A percentile compares a stretch with the other conserved stretches of the same genome.
phyloP scores from a whole-genome alignment of 2,888 invertebrate species.

The Caenorhabditis sinica region DNA sequence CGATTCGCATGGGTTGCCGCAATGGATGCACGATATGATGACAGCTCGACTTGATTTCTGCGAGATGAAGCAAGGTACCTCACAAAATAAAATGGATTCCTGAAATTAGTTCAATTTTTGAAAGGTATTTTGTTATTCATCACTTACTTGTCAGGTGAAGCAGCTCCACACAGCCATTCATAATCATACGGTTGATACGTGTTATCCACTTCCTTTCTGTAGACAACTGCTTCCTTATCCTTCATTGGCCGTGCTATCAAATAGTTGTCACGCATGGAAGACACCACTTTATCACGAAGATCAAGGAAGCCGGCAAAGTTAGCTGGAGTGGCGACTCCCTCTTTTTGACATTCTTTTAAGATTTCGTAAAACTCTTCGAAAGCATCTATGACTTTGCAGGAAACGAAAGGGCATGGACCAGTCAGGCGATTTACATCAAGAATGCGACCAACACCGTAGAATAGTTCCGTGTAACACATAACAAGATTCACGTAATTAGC shows the following conservation, averaged over 20 bases:
- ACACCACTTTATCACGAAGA: conserved; percentile 3
- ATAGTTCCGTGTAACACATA: conserved; percentile 1
- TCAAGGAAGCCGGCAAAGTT: background rate
- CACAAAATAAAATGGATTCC: background rate
- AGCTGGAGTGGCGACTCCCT: background rate
- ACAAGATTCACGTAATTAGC: conserved; percentile 1
- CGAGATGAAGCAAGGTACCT: background rate
- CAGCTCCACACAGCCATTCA: conserved; percentile 3
- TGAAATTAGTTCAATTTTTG: background rate
- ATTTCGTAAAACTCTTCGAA: background rate
- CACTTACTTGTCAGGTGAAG: conserved; percentile 3
- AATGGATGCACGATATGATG: background rate
- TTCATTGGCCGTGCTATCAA: background rate
- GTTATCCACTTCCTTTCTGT: background rate
- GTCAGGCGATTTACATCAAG: background rate
- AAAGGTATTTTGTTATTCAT: background rate
- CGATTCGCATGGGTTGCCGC: background rate
- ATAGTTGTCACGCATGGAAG: background rate
- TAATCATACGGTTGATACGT: conserved; percentile 23
- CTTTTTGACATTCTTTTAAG: background rate
- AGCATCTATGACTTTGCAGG: background rate
- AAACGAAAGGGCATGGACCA: background rate
- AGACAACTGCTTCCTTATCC: background rate
- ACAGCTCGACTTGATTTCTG: conserved; percentile 6
- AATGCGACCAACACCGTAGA: background rate